phyloP scores from a whole-genome alignment of 2,797 vertebrate species.

The Pangasius sanitwongsei region DNA sequence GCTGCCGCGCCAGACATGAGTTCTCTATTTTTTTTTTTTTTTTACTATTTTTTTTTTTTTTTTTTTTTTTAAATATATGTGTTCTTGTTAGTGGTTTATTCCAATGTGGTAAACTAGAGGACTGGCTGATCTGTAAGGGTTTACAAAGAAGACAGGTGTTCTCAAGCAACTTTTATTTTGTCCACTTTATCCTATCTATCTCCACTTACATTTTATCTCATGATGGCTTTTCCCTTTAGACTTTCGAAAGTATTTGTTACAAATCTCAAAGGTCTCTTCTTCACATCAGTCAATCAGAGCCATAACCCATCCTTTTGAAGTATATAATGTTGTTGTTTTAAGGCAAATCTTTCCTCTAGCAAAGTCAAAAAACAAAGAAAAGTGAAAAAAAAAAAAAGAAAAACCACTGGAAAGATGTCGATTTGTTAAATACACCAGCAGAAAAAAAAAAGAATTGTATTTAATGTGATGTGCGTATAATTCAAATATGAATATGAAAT shows the following conservation, averaged over 20 bases:
- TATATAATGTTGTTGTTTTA: background rate
- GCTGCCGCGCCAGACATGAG: background rate
- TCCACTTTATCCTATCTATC: background rate
- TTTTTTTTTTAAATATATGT: background rate
- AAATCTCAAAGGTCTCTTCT: background rate
- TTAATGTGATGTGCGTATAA: background rate
- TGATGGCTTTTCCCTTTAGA: background rate
- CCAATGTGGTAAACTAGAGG: background rate
- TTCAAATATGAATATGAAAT: background rate
- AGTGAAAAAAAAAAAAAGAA: background rate
- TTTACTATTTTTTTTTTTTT: background rate
- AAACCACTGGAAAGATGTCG: too few species aligned
- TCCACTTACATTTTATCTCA: background rate
- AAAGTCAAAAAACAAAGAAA: background rate
- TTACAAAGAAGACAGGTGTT: background rate
- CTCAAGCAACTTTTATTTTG: too few species aligned
- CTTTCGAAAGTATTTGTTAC: too few species aligned
- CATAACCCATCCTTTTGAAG: background rate
- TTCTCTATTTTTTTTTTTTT: background rate
- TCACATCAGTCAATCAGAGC: background rate
- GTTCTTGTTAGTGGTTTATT: background rate
- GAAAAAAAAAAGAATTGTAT: background rate
- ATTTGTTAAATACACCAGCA: background rate
- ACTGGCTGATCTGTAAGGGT: background rate
- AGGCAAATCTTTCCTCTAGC: background rate